Base-by-base conservation (phyloP, 2,797 vertebrate species). In the Helarctos malayanus region DNA sequence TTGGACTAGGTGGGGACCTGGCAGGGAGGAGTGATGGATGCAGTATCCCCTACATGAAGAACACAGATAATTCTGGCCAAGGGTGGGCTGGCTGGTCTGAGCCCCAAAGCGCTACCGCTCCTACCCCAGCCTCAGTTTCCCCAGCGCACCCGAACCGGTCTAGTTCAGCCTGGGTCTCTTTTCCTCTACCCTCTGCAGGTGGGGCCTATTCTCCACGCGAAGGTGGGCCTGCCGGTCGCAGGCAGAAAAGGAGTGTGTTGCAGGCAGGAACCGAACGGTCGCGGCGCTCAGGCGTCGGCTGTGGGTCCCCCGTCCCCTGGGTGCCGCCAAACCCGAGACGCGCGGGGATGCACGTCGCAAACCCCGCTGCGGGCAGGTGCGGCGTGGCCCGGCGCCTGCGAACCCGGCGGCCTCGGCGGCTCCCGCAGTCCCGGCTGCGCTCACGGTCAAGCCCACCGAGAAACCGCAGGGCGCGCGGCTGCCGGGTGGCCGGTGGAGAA, bases 401-500 rank as follows among this genome's bases (percentile, higher is more conserved):
- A 15, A 0, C 13, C 9, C 0, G n/a, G 35, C 8, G 4, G 13
- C 63, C 35, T 56, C 27, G 1, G 15, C 3, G 6, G n/a, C 73
- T 91, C 59, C 1, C 2, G 52, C 16, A 5, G 18, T 35, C 54
- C 81, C 14, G 3, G 18, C 8, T 1, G 13, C 15, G 41, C 32
- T 5, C 47, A 2, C 4, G 0, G 47, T 8, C 0, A 2, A 12
- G 3, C 27, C 4, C 1, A 27, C 25, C 1, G 1, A 23, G 18
- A 49, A 68, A 32, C 15, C 81, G 2, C 47, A 0, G 47, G 4
- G 56, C 29, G 11, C 19, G 7, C 29, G 2, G 63, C 41, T 41
- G 59, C 38, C 3, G 32, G 54, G 57, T 12, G 18, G 69, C 83
- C 0, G 54, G 56, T n/a, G 1, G n/a, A 41, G n/a, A 15, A 9